These are phyloP conservation scores for Trichomalopsis sarcophagae DNA, from an alignment of 1,140 invertebrate species.

Conservation along the genomic window DNA sequence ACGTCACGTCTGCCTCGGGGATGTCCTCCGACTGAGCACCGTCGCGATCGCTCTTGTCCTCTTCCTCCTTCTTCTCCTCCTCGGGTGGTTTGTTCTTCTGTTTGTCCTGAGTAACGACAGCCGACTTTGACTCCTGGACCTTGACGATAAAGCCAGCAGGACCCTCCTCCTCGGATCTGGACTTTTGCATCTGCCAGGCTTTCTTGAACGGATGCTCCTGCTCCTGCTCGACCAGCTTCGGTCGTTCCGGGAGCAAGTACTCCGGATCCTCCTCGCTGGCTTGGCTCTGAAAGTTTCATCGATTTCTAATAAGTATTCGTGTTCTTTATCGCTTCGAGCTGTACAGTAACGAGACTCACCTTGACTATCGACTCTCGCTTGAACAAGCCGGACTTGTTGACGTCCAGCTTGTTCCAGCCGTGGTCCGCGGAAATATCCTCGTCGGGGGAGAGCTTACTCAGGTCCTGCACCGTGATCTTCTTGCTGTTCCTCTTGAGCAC, in stretches of 20 bases:
- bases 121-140: slow-evolving; percentile 58
- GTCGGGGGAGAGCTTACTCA: slow-evolving; percentile 62
- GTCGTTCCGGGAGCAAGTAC: slow-evolving; percentile 70
- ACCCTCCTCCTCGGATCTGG: slow-evolving; percentile 71
- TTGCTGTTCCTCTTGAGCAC: slow-evolving; percentile 64
- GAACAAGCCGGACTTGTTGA: slow-evolving; percentile 64
- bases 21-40: slow-evolving; percentile 47
- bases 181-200: slow-evolving; percentile 73
- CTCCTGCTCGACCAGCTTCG: slow-evolving; percentile 71
- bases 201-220: slow-evolving; percentile 73
- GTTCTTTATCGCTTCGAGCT: too few species aligned
- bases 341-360: not conserved
- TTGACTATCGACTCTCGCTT: slow-evolving; percentile 72
- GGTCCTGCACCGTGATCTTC: slow-evolving; percentile 66
- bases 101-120: slow-evolving; percentile 47
- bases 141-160: slow-evolving; percentile 63
- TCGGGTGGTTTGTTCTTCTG: slow-evolving; percentile 50
- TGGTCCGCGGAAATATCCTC: slow-evolving; percentile 54
- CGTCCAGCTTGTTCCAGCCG: slow-evolving; percentile 57
- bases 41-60: slow-evolving; percentile 25
- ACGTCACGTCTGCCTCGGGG: slow-evolving; percentile 30
- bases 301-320: not conserved
- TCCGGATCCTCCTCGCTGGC: slow-evolving; percentile 73
- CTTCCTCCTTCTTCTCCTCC: slow-evolving; percentile 44
- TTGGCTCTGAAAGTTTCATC: slow-evolving; percentile 61